A percentile compares a stretch with the other conserved stretches of the same genome.
Evolutionary conservation across 1,140 invertebrate genomes (phyloP).

Genomic region (Trichogramma pretiosum): DNA sequence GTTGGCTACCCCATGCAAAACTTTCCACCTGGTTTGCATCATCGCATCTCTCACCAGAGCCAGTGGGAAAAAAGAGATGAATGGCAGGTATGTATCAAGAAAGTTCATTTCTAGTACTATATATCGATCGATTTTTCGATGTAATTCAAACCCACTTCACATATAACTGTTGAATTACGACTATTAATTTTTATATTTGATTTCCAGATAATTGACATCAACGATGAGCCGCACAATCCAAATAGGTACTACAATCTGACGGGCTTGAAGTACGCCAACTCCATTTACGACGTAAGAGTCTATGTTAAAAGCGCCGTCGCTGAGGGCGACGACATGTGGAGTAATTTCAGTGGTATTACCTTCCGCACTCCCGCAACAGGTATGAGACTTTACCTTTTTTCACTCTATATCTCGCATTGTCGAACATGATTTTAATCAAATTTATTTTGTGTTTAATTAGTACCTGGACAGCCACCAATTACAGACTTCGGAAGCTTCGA

Average conservation of each 20-base stretch:
- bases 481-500: conserved; percentile 59
- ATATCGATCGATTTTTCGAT: no score
- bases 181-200: no score
- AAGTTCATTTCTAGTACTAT: no score
- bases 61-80: conserved; percentile 48
- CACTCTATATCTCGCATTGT: not conserved
- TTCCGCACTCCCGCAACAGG: conserved; percentile 52
- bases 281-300: conserved; percentile 59
- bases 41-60: conserved; percentile 55
- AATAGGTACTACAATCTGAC: conserved; percentile 47
- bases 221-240: conserved; percentile 21
- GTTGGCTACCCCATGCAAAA: conserved; percentile 49
- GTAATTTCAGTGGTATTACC: conserved; percentile 48
- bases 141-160: no score
- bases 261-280: conserved; percentile 54
- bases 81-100: conserved; percentile 49
- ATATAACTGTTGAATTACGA: no score
- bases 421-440: no score
- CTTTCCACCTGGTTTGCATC: conserved; percentile 51
- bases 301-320: conserved; percentile 48
- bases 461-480: conserved; percentile 52
- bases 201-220: conserved; percentile 36
- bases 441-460: conserved; percentile 30
- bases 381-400: conserved; percentile 28
- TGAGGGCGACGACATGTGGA: conserved; percentile 52